Base-by-base conservation (phyloP, 2,888 invertebrate genomes). In the Zele albiditarsus region DNA sequence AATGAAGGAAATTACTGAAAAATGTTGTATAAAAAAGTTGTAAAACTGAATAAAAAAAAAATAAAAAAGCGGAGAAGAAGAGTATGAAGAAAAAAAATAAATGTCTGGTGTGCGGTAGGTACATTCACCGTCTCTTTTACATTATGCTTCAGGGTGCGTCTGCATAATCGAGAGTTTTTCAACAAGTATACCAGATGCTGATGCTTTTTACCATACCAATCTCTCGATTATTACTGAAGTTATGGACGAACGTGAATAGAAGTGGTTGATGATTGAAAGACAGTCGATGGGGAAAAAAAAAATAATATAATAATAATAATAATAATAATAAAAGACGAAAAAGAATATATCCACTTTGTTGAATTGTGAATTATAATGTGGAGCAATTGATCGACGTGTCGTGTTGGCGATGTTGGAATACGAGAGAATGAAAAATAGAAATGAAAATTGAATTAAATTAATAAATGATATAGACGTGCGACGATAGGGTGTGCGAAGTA, bases 211-310 rank as follows among this genome's bases (percentile, higher is more conserved):
- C 46, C 57, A 38, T 20, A 53, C 53, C 53, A 20, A 23, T 53
- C 63, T 63, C 65, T 71, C 71, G 76, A 78, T 78, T 71, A 76
- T 78, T 68, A 71, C 73, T 58, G 72, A 76, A 73, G 76, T 53
- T 23, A 53, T 53, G 20, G 20, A 2, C 53, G 53, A 53, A 53
- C 23, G 53, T 53, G 71, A 75, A 72, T 28, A 75, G 65, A 72
- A 62, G 69, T 58, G 49, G 49, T 60, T 63, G 49, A 14, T 57
- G 73, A 46, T 28, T 67, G 25, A 70, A 58, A 25, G 62, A 65
- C 42, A 38, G 23, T 8, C n/a, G 65, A 27, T 66, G 53, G 38
- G 31, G 16, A 66, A 66, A 25, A 62, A 65, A 28, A 49, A 49
- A n/a, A 8, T 38, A 33, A 12, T 31, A n/a, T 5, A 14, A n/a